Evolutionary conservation across 2,797 vertebrate species (phyloP).

Genomic region (Pipistrellus kuhlii): DNA sequence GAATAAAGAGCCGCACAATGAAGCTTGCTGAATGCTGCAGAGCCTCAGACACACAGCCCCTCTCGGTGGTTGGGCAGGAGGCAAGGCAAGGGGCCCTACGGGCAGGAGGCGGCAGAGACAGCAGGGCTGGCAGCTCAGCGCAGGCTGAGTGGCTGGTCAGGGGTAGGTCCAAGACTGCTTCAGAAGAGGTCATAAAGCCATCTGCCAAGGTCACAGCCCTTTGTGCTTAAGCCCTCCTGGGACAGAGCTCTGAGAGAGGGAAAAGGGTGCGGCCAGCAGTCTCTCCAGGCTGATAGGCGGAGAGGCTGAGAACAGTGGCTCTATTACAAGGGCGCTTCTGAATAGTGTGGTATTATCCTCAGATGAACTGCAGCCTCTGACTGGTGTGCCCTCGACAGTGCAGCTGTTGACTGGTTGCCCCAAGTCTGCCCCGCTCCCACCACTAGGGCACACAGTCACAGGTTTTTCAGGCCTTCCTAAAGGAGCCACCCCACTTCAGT

Average conservation of each 20-base stretch:
- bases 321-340: background rate
- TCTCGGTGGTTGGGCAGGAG: background rate
- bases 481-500: background rate
- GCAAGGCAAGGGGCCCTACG: background rate
- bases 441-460: background rate
- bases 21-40: background rate
- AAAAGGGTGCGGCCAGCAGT: background rate
- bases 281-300: background rate
- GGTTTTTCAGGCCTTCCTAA: background rate
- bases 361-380: background rate
- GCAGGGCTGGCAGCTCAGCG: background rate
- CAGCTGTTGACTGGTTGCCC: background rate
- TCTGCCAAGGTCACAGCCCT: background rate
- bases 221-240: background rate
- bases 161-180: background rate
- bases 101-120: background rate
- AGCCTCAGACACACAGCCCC: background rate
- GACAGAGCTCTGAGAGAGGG: background rate
- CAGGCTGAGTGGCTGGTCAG: background rate
- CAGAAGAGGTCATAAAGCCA: background rate
- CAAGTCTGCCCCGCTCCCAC: background rate
- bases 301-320: background rate
- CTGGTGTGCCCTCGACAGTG: background rate
- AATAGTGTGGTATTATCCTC: background rate
- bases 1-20: background rate